These are phyloP conservation scores for Parascotia fuliginaria DNA, from an alignment of 2,888 invertebrate species.

Conservation along the genomic window DNA sequence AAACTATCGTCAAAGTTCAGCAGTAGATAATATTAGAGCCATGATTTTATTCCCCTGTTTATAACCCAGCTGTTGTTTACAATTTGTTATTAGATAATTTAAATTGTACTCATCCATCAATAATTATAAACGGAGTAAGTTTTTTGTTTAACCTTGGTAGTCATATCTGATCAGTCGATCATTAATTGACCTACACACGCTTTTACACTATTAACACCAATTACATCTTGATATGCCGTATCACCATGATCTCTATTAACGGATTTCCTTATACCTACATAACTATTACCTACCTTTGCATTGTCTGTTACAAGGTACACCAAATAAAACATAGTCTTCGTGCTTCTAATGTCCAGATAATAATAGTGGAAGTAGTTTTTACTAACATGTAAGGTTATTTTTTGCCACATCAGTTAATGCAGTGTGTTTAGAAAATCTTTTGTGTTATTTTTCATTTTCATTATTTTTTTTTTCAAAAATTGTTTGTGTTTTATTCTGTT, in stretches of 20 bases:
- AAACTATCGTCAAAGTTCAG: no score
- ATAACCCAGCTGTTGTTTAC: no score
- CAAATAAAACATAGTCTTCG: conserved; percentile 20
- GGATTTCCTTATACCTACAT: conserved; percentile 6
- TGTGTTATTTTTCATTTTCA: conserved; percentile 3
- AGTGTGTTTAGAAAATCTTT: conserved; percentile 46
- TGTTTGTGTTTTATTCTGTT: conserved; percentile 23
- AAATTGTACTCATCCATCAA: no score
- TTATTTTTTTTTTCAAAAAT: conserved; percentile 28
- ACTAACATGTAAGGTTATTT: conserved; percentile 42
- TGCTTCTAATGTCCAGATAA: conserved; percentile 35
- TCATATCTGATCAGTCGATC: background rate
- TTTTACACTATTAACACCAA: background rate
- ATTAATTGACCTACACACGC: background rate
- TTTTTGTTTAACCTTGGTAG: background rate
- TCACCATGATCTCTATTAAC: background rate
- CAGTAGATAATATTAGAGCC: no score
- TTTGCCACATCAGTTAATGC: conserved; percentile 37
- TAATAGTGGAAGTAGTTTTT: conserved; percentile 38
- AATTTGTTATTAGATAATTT: no score
- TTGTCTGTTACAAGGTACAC: conserved; percentile 6
- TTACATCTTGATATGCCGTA: background rate
- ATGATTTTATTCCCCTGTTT: no score
- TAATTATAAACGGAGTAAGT: no score
- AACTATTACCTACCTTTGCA: conserved; percentile 6